Conservation (phyloP, 2,888 invertebrate species). For the Brenthis ino region DNA sequence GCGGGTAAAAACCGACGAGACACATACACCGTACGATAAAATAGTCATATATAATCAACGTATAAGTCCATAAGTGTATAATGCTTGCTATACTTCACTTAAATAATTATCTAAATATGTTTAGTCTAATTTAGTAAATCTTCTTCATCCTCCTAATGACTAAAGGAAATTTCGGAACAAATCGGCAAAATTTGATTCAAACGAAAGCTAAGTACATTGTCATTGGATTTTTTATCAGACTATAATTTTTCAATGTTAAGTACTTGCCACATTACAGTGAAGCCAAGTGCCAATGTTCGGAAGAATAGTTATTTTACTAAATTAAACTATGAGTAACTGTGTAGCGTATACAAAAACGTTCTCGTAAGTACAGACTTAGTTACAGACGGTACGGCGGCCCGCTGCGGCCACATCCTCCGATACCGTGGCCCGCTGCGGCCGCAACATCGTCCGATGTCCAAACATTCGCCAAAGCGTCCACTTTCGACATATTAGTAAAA, state of each 20-base stretch:
- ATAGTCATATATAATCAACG: constrained; percentile 57
- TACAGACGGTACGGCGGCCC: too few species aligned
- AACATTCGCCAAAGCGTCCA: too few species aligned
- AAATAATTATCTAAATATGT: constrained; percentile 42
- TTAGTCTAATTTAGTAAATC: constrained; percentile 35
- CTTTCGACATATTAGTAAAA: too few species aligned
- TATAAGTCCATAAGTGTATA: constrained; percentile 53
- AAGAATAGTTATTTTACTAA: constrained; percentile 24
- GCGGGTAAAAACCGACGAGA: constrained; percentile 76
- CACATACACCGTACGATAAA: constrained; percentile 70
- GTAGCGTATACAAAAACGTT: constrained; percentile 12
- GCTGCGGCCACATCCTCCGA: too few species aligned
- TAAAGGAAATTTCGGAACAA: not conserved
- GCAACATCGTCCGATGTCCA: too few species aligned
- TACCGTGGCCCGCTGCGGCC: too few species aligned
- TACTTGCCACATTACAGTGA: constrained; percentile 18
- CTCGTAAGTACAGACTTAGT: constrained; percentile 12
- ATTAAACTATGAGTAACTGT: constrained; percentile 27
- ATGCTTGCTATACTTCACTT: constrained; percentile 46
- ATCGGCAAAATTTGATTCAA: not conserved
- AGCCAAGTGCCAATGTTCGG: not conserved
- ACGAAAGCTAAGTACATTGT: constrained; percentile 1
- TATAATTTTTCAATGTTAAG: constrained; percentile 12
- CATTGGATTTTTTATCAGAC: not conserved
- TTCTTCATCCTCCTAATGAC: not conserved